These are phyloP conservation scores for Furnarius figulus DNA, from an alignment of 2,113 vertebrate species.

Conservation along the genomic window DNA sequence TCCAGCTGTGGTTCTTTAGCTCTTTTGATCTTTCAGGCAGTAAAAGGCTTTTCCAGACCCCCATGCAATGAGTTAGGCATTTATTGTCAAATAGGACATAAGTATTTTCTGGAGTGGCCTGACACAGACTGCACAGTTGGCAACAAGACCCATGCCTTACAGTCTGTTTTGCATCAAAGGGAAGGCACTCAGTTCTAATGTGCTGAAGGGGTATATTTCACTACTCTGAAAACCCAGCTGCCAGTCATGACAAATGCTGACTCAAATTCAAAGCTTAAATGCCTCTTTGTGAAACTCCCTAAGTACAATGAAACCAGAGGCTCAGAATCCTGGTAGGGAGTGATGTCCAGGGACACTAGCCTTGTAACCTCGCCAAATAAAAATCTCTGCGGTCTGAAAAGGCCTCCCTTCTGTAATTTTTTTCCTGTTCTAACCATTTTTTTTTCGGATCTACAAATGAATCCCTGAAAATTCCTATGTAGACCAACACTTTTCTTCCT, in stretches of 20 bases:
- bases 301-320: conserved; percentile 74
- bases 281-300: conserved; percentile 86
- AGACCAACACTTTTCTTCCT: neutral
- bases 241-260: conserved; percentile 29
- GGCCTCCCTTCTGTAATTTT: neutral
- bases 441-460: conserved; percentile 26
- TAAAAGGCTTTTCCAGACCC: conserved; percentile 6
- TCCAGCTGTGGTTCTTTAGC: neutral
- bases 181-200: neutral
- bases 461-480: neutral
- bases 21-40: conserved; percentile 24
- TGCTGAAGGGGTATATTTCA: conserved; percentile 37
- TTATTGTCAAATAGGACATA: neutral
- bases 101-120: neutral
- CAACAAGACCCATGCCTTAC: neutral
- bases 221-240: conserved; percentile 42
- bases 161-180: conserved; percentile 28
- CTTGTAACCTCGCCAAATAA: conserved; percentile 47
- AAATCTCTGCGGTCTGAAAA: conserved; percentile 15
- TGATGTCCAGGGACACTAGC: conserved; percentile 73
- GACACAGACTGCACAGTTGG: neutral
- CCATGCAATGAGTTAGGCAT: neutral
- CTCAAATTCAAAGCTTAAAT: conserved; percentile 64
- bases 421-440: neutral
- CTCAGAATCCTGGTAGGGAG: conserved; percentile 76